These are phyloP conservation scores for Macrotrachela quadricornifera DNA, from an alignment of 1,140 invertebrate species.

Conservation along the genomic window DNA sequence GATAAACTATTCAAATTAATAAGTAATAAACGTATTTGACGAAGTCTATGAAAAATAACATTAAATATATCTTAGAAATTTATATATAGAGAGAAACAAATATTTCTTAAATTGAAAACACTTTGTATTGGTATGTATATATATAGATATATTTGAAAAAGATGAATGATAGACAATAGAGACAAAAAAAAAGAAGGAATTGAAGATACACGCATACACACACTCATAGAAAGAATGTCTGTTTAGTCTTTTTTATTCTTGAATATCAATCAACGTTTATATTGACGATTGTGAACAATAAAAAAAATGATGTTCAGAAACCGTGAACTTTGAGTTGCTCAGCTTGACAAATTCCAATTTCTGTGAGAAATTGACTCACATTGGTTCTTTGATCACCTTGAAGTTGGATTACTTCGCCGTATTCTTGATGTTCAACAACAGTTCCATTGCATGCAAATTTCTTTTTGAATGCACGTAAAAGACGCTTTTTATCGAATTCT, in stretches of 20 bases:
- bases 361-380: conserved; percentile 80
- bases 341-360: conserved; percentile 67
- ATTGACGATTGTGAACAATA: too few relatives aligned
- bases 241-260: too few relatives aligned
- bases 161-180: too few relatives aligned
- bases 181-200: too few relatives aligned
- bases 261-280: too few relatives aligned
- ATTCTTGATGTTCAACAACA: conserved; percentile 89
- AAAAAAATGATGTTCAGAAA: conserved; percentile 5
- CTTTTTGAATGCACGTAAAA: conserved; percentile 31
- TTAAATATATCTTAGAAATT: not conserved
- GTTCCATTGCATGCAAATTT: conserved; percentile 95
- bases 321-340: conserved; percentile 64
- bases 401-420: conserved; percentile 95
- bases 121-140: too few relatives aligned
- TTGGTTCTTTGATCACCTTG: conserved; percentile 91
- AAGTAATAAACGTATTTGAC: conserved; percentile 58
- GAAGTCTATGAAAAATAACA: conserved; percentile 40
- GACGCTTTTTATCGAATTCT: conserved; percentile 62
- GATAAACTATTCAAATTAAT: conserved; percentile 69
- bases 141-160: too few relatives aligned
- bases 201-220: too few relatives aligned
- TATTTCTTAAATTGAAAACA: conserved; percentile 44
- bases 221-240: too few relatives aligned
- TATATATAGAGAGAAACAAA: not conserved